Percentiles rank a stretch among this genome's conserved stretches.
Evolutionary conservation across 2,797 vertebrate genomes (phyloP).

Genomic region (Anguilla marmorata): DNA sequence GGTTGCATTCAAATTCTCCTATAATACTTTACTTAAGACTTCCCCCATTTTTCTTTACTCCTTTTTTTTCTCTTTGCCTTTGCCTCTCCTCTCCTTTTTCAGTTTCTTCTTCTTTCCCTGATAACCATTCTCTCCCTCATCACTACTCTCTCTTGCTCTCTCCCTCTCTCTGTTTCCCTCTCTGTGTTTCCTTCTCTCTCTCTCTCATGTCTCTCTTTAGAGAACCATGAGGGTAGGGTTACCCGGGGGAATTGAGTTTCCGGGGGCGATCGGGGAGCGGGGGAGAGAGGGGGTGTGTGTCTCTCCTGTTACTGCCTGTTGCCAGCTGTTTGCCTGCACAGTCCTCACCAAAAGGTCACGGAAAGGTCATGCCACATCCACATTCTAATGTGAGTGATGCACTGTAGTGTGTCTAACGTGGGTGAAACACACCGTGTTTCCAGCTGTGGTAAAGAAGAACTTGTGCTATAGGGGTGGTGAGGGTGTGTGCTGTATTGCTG

Average conservation of each 20-base stretch:
- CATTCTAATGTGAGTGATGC: not conserved
- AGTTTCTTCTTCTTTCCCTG: not conserved
- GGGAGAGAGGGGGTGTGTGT: conserved; percentile 45
- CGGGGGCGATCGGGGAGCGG: not conserved
- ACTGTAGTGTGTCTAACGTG: not conserved
- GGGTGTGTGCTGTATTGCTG: not conserved
- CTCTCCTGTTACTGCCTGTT: conserved; percentile 61
- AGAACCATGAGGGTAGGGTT: conserved; percentile 44
- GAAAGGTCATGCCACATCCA: too few relatives aligned
- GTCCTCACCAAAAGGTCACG: not conserved
- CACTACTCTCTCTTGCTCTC: not conserved
- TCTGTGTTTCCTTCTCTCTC: not conserved
- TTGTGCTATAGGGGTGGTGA: not conserved
- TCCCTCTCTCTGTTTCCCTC: not conserved
- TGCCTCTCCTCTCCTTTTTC: not conserved
- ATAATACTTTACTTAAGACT: not conserved
- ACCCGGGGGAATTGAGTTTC: conserved; percentile 62
- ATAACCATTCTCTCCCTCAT: not conserved
- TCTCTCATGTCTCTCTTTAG: not conserved
- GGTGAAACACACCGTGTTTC: not conserved
- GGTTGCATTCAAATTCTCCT: not conserved
- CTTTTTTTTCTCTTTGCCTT: conserved; percentile 29
- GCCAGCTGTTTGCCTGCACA: conserved; percentile 18
- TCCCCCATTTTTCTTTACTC: conserved; percentile 28
- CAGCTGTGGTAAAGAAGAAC: not conserved